Percentiles rank a stretch among this genome's conserved stretches.
Evolutionary conservation across 2,113 vertebrate genomes (phyloP).

Genomic region (Dryoscopus gambensis): DNA sequence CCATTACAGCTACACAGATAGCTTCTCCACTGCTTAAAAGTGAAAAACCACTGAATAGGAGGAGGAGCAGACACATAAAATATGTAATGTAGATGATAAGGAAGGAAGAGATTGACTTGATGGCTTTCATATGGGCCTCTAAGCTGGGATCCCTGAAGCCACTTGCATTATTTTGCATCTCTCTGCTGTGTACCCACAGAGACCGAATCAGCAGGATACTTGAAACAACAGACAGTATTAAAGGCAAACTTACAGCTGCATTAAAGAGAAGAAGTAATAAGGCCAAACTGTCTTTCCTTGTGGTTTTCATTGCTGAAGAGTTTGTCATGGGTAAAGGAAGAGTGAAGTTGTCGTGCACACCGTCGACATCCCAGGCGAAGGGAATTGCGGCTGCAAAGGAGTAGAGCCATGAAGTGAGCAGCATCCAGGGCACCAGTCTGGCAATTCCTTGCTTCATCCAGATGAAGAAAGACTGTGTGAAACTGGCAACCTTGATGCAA

Average conservation of each 20-base stretch:
- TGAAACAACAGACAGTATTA: neutral
- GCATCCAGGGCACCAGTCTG: neutral
- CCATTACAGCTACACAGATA: neutral
- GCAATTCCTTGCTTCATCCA: conserved; percentile 33
- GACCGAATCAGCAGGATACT: neutral
- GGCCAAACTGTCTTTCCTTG: neutral
- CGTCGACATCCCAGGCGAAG: neutral
- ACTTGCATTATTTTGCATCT: neutral
- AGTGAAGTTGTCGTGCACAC: neutral
- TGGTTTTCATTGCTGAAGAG: neutral
- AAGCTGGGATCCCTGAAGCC: neutral
- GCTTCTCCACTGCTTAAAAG: neutral
- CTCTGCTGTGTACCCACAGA: neutral
- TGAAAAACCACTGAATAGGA: neutral
- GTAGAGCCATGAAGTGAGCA: neutral
- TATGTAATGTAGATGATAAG: neutral
- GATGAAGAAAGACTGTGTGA: neutral
- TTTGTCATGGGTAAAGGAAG: neutral
- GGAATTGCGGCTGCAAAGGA: neutral
- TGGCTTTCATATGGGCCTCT: neutral
- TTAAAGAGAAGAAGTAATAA: neutral
- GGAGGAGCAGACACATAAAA: neutral
- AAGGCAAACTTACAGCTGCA: neutral
- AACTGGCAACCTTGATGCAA: neutral
- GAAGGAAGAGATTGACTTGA: conserved; percentile 14